Base-by-base conservation (phyloP, 2,113 vertebrate species). In the Pachyramphus minor region DNA sequence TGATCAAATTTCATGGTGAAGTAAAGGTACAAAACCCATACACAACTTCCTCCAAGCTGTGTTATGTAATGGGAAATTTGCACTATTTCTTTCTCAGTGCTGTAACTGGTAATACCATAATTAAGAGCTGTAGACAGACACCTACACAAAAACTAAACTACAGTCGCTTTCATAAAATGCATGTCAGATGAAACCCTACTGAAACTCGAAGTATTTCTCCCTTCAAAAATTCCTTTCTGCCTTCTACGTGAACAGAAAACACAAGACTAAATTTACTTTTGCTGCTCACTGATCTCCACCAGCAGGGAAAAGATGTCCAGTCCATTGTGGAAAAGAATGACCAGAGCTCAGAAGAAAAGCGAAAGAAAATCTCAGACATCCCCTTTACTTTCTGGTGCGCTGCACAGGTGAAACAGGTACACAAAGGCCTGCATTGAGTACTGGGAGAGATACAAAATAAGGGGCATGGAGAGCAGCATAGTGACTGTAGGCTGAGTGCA, bases 1-100 rank as follows among this genome's bases (percentile, higher is more conserved):
- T 91, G 60, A 96, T 85, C 75, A 91, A 79, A 84, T 96, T 92
- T 97, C 81, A 96, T 5, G 25, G 62, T 74, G 53, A 93, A 96
- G 47, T 96, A 91, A 96, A 97, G 64, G 73, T 95, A 95, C 53
- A 72, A 49, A 89, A 90, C 79, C 30, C 86, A 83, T 93, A 74
- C 62, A 93, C 56, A 90, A 80, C 63, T 63, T 90, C 23, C 21
- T 78, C 53, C 50, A 93, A 89, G 44, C 49, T 72, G 62, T 73
- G 68, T 49, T 90, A 94, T 79, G 62, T 95, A 95, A 95, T 85
- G 81, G 73, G 92, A 97, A 95, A 82, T 58, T 67, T 73, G 85
- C 76, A 91, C 55, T 73, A 37, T 74, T 73, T 96, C 67, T 45
- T 21, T 55, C 76, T 89, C 63, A 60, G 19, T 20, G 27, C 35